Evolutionary conservation across 2,113 vertebrate species (phyloP).

Genomic region (Tenrec ecaudatus): DNA sequence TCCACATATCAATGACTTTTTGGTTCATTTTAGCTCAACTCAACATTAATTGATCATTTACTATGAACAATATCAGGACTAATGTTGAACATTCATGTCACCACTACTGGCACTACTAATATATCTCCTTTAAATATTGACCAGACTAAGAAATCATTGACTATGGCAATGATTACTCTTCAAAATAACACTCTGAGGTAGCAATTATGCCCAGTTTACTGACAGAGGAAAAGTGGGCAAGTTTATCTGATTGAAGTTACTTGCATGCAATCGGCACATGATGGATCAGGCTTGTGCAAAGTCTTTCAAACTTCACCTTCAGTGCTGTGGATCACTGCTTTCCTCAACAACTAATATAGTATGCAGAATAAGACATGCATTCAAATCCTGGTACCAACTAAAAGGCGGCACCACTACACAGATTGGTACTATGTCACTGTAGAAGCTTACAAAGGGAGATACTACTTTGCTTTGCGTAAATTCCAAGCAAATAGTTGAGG

Average conservation of each 20-base stretch:
- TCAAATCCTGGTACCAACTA: not conserved
- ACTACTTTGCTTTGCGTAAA: not conserved
- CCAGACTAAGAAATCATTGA: not conserved
- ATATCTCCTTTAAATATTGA: not conserved
- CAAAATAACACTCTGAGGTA: not conserved
- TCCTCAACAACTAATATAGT: not conserved
- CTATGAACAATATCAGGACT: not conserved
- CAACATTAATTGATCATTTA: not conserved
- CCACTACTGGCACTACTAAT: fast-evolving
- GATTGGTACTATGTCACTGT: not conserved
- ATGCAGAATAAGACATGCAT: not conserved
- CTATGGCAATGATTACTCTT: not conserved
- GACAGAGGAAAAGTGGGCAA: not conserved
- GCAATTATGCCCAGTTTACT: not conserved
- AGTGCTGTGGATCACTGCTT: not conserved
- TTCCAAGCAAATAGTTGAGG: not conserved
- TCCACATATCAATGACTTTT: not conserved
- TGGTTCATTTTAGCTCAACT: not conserved
- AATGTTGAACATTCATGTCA: too few species aligned
- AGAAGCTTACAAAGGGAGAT: not conserved
- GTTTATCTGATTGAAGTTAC: not conserved
- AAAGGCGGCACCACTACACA: not conserved
- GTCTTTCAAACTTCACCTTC: not conserved
- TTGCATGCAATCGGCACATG: not conserved
- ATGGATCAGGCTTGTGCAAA: not conserved